Evolutionary conservation across 2,888 invertebrate genomes (phyloP).

Genomic region (Cephus sareptanus): DNA sequence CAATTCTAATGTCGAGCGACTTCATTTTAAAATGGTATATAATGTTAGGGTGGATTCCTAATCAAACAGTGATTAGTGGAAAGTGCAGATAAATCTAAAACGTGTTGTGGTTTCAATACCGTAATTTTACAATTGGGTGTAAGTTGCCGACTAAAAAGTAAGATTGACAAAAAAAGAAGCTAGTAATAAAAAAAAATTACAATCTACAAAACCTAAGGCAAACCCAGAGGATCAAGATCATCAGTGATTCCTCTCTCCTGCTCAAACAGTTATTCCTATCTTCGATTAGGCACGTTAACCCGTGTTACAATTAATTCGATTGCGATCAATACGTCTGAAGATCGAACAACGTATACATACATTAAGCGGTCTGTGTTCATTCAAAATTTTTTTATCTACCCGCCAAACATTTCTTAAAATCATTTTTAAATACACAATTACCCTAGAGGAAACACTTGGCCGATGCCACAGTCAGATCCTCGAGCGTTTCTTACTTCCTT

Average conservation of each 20-base stretch:
- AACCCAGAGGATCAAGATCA: no score
- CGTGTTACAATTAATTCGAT: constrained; percentile 7
- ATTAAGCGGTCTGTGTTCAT: no score
- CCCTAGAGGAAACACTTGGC: no score
- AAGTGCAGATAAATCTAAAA: constrained; percentile 35
- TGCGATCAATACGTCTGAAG: not conserved
- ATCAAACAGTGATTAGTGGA: constrained; percentile 34
- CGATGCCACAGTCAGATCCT: not conserved
- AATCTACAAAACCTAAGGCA: no score
- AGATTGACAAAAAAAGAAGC: no score
- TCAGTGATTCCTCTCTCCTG: no score
- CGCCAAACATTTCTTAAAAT: not conserved
- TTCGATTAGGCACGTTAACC: not conserved
- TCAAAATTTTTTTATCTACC: no score
- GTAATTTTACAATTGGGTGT: no score
- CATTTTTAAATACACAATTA: not conserved
- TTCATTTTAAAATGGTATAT: constrained; percentile 5
- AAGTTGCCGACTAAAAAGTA: no score
- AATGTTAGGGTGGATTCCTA: constrained; percentile 7
- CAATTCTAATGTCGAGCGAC: not conserved
- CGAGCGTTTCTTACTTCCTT: not conserved
- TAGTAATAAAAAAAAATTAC: no score
- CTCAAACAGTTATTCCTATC: no score
- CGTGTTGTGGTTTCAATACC: constrained; percentile 8
- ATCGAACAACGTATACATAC: not conserved